A percentile compares a stretch with the other conserved stretches of the same genome.
Conservation (phyloP, 2,888 invertebrate species). For the Conops quadrifasciatus region DNA sequence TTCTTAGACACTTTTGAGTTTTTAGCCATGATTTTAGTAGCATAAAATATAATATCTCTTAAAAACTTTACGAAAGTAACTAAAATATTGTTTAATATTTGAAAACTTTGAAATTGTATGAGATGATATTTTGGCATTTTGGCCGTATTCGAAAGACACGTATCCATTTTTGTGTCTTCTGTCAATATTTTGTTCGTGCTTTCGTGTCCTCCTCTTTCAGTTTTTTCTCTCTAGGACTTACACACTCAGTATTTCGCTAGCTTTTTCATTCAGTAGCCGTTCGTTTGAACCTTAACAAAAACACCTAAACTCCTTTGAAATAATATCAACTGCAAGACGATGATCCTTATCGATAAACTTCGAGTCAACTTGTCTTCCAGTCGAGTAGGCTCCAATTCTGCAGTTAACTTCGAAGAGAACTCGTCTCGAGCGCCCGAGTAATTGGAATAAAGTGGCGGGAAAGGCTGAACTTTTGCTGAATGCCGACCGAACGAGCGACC, state of each 20-base stretch:
- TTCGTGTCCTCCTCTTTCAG: neutral
- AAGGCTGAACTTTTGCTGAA: slow-evolving; percentile 18
- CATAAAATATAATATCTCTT: too few relatives aligned
- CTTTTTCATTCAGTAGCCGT: too few relatives aligned
- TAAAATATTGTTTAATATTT: too few relatives aligned
- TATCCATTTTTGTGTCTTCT: neutral
- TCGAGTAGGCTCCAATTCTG: slow-evolving; percentile 49
- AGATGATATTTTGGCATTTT: neutral
- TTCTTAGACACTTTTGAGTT: too few relatives aligned
- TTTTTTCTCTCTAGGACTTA: neutral
- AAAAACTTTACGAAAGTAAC: too few relatives aligned
- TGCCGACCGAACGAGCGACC: neutral
- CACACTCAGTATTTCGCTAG: neutral
- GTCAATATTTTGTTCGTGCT: neutral
- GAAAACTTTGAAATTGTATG: neutral
- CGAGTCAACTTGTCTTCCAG: slow-evolving; percentile 48
- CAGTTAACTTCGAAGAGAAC: slow-evolving; percentile 46
- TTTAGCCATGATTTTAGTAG: too few relatives aligned
- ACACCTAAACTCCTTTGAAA: slow-evolving; percentile 15
- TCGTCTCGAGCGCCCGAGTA: slow-evolving; percentile 24
- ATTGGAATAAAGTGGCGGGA: slow-evolving; percentile 26
- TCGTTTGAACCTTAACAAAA: neutral
- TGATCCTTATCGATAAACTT: slow-evolving; percentile 46
- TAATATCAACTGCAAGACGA: slow-evolving; percentile 33
- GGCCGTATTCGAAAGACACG: neutral